Evolutionary conservation across 1,140 invertebrate species (phyloP).

Genomic region (Bicyclus anynana): DNA sequence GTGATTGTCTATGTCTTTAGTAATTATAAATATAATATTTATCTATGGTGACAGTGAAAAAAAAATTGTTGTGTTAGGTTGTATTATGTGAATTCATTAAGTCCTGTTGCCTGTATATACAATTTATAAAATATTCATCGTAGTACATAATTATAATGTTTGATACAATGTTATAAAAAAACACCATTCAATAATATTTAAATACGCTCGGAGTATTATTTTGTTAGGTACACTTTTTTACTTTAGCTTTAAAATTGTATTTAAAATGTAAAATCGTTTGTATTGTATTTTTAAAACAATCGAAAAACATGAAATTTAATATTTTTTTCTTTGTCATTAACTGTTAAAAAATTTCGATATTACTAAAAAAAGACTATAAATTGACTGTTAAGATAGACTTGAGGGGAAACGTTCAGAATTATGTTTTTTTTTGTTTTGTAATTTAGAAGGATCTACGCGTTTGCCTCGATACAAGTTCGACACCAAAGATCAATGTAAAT

Average conservation of each 20-base stretch:
- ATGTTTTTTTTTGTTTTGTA: slow-evolving; percentile 21
- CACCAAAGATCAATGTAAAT: slow-evolving; percentile 51
- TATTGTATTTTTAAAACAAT: too few species aligned
- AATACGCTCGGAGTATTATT: slow-evolving; percentile 7
- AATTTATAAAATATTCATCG: background rate
- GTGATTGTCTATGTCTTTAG: slow-evolving; percentile 18
- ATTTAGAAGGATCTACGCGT: slow-evolving; percentile 18
- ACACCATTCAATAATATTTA: background rate
- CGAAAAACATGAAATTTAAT: too few species aligned
- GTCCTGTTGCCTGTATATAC: background rate
- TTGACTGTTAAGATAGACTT: slow-evolving; percentile 53
- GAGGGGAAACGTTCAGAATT: slow-evolving; percentile 4
- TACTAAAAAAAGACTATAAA: background rate
- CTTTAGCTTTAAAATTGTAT: slow-evolving; percentile 4
- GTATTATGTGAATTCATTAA: slow-evolving; percentile 2
- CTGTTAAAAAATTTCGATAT: background rate
- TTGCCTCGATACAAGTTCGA: slow-evolving; percentile 36
- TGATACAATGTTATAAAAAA: background rate
- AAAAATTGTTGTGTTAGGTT: slow-evolving; percentile 6
- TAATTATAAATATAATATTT: slow-evolving; percentile 1
- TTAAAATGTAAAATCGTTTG: too few species aligned
- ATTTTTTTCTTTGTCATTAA: background rate
- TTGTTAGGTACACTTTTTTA: background rate
- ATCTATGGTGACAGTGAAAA: slow-evolving; percentile 2
- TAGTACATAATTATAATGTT: background rate